phyloP scores from a whole-genome alignment of 2,113 vertebrate species.

The Cisticola juncidis region DNA sequence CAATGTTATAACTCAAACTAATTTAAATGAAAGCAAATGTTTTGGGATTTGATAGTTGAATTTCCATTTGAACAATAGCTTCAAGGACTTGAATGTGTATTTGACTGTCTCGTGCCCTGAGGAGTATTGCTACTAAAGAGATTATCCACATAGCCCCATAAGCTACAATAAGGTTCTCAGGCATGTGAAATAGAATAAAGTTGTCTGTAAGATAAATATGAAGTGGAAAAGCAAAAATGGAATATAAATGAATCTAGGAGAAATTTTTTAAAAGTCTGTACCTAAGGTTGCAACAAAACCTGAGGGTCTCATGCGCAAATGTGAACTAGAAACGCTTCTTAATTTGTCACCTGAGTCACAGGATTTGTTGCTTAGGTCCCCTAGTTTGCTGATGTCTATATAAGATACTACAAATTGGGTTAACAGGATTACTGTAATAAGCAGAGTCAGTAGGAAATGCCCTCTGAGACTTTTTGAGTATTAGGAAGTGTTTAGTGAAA shows the following conservation, averaged over 20 bases:
- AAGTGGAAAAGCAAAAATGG: neutral
- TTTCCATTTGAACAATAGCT: conserved; percentile 39
- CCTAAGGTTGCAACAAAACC: neutral
- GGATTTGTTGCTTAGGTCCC: neutral
- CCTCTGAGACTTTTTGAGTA: neutral
- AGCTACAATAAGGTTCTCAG: neutral
- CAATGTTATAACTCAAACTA: conserved; percentile 3
- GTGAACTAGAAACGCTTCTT: neutral
- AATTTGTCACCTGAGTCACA: neutral
- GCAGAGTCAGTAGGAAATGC: neutral
- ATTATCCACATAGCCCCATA: neutral
- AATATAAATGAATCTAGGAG: neutral
- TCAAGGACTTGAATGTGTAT: neutral
- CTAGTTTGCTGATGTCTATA: neutral
- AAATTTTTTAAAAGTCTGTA: neutral
- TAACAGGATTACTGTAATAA: neutral
- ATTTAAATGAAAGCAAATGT: conserved; percentile 36
- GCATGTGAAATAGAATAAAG: neutral
- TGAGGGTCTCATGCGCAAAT: neutral
- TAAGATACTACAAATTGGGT: neutral
- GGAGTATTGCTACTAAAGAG: neutral
- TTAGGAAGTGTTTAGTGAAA: neutral
- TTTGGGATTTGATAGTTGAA: conserved; percentile 37
- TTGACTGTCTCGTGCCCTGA: neutral
- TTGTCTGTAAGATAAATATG: neutral